Evolutionary conservation across 1,140 invertebrate species (phyloP), one percentile per base, ranked within the genome.

Genomic region (Drosophila subobscura): DNA sequence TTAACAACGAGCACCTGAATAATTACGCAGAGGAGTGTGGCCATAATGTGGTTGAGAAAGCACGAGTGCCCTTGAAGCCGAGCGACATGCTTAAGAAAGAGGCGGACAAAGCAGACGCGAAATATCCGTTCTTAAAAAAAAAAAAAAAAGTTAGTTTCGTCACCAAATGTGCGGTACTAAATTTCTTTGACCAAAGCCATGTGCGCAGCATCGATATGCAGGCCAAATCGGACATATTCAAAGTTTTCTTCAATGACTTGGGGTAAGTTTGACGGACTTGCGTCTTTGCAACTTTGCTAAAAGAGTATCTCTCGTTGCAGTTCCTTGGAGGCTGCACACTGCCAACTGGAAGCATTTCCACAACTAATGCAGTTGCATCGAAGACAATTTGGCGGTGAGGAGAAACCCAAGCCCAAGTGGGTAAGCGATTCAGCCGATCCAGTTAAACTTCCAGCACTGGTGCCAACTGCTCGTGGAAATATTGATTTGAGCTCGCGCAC

Each of bases 41-140:
- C 1, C 42, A 68, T 5, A 47, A 67, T 14, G 10, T 33, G n/a
- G n/a, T 63, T 7, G 52, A 66, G 3, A 37, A 49, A 10, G 42
- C 40, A 5, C 33, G 20, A n/a, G 8, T 8, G 0, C 14, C 68
- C 4, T 0, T 1, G 3, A 37, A 33, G 8, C 37, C 66, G 7
- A 8, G 14, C 8, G 59, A 44, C 1, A 57, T 40, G 33, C 33
- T 10, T 12, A 12, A 10, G 0, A 41, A 25, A 8, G 4, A 20
- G n/a, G 33, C 10, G 0, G 10, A 1, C 10, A 12, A 58, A 8
- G 2, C 65, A 63, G 20, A 12, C 10, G 7, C 23, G 0, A 44
- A 88, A 42, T 75, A 64, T 37, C 81, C 83, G 6, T 78, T 68
- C n/a, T 29, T 86, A n/a, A n/a, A n/a, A n/a, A n/a, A n/a, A 37